Conservation (phyloP, 1,140 invertebrate genomes). For the Bombus ignitus region DNA sequence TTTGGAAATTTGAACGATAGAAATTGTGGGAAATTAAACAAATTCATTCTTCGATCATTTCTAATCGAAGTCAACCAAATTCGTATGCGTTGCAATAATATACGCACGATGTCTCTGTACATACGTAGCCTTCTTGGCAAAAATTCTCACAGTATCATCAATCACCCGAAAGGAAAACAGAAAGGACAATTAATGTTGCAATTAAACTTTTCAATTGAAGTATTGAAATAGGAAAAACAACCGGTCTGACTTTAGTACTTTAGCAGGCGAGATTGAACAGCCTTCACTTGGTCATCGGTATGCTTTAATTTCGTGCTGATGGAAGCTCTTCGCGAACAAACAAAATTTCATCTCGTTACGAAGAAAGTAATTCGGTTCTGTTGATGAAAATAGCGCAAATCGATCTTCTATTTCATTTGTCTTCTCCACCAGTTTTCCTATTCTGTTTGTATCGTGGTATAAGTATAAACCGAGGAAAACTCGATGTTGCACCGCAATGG, state of each 20-base stretch:
- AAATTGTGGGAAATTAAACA: too few species aligned
- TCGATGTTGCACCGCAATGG: too few species aligned
- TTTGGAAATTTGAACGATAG: too few species aligned
- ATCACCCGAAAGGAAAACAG: too few species aligned
- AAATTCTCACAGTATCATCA: too few species aligned
- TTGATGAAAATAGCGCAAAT: slow-evolving; percentile 12
- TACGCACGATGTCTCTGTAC: fast-evolving
- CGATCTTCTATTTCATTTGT: not conserved
- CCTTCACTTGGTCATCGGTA: not conserved
- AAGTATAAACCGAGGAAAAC: too few species aligned
- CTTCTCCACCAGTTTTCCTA: not conserved
- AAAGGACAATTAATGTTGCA: too few species aligned
- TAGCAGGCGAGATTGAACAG: not conserved
- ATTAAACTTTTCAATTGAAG: too few species aligned
- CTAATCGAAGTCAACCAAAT: too few species aligned
- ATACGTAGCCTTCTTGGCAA: too few species aligned
- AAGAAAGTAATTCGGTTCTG: slow-evolving; percentile 2
- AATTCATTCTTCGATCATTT: too few species aligned
- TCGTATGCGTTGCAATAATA: too few species aligned
- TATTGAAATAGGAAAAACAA: not conserved
- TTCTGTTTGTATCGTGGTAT: not conserved
- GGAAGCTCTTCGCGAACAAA: not conserved
- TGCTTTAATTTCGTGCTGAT: not conserved
- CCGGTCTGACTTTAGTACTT: not conserved
- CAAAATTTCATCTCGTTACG: slow-evolving; percentile 30